Evolutionary conservation across 2,888 invertebrate species (phyloP).

Genomic region (Metopia argyrocephala): DNA sequence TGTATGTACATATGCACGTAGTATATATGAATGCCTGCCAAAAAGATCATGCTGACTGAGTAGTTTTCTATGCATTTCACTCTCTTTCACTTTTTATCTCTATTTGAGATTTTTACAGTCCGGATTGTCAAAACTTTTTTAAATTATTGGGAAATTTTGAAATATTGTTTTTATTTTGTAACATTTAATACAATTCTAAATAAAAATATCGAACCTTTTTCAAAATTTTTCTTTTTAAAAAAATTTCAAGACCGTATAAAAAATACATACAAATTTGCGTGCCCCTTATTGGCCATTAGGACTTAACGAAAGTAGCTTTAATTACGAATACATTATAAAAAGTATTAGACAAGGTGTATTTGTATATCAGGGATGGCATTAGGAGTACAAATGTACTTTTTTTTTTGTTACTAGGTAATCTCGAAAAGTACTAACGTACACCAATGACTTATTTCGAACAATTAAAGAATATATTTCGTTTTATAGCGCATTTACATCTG

Average conservation of each 20-base stretch:
- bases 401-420: too few relatives aligned
- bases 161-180: background rate
- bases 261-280: background rate
- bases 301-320: conserved; percentile 46
- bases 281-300: conserved; percentile 27
- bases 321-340: conserved; percentile 41
- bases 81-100: background rate
- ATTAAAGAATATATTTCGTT: too few relatives aligned
- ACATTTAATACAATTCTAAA: background rate
- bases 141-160: background rate
- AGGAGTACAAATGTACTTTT: too few relatives aligned
- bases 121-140: background rate
- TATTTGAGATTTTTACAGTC: background rate
- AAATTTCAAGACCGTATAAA: too few relatives aligned
- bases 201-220: too few relatives aligned
- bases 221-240: too few relatives aligned
- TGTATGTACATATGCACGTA: background rate
- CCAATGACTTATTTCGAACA: too few relatives aligned
- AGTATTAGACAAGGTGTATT: conserved; percentile 24
- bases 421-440: too few relatives aligned
- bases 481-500: too few relatives aligned
- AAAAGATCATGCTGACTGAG: conserved; percentile 32
- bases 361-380: too few relatives aligned
- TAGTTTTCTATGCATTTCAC: conserved; percentile 16
- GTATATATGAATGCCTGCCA: conserved; percentile 18